Conservation (phyloP, 64 coral and sea anemone species). For the Montipora sp. region DNA sequence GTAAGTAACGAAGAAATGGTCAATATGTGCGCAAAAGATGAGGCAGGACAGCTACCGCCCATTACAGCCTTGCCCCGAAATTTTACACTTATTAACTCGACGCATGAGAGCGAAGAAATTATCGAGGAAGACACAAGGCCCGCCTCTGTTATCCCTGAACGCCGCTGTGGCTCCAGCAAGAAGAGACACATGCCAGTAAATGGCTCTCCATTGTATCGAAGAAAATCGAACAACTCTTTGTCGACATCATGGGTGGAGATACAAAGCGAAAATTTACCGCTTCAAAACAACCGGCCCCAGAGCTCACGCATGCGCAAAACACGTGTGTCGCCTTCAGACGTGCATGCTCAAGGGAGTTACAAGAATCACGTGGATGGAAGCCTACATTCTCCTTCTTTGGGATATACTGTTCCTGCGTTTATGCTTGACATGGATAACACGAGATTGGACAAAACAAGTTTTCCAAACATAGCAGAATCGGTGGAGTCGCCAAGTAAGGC, state of each 20-base stretch:
- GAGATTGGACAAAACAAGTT: neutral
- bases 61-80: conserved; percentile 3
- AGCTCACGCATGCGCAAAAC: conserved; percentile 2
- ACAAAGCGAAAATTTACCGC: conserved; percentile 8
- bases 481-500: neutral
- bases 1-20: neutral
- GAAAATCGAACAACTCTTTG: conserved; percentile 24
- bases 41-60: neutral
- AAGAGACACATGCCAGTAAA: neutral
- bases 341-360: neutral
- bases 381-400: neutral
- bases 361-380: conserved; percentile 8
- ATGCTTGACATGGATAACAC: neutral
- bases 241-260: conserved; percentile 54
- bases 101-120: conserved; percentile 48
- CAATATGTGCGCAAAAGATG: neutral
- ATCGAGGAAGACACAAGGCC: conserved; percentile 38
- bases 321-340: conserved; percentile 9
- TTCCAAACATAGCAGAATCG: neutral
- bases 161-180: neutral
- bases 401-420: conserved; percentile 22
- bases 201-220: neutral
- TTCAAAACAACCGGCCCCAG: neutral
- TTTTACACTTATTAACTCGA: conserved; percentile 39
- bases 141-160: conserved; percentile 15